Evolutionary conservation across 1,140 invertebrate genomes (phyloP).

Genomic region (Brachionus angularis): DNA sequence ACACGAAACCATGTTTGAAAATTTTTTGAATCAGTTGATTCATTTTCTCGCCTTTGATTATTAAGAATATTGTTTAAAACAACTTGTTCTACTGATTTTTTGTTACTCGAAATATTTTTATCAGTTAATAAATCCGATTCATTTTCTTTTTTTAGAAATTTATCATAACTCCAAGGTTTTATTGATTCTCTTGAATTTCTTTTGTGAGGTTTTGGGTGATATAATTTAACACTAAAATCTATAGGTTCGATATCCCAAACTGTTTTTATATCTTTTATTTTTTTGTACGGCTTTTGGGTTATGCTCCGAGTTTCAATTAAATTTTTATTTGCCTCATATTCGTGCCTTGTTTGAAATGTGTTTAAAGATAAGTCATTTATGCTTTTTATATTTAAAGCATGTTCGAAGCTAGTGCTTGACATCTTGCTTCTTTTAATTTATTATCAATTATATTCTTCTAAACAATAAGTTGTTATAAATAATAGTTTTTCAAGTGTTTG

Average conservation of each 20-base stretch:
- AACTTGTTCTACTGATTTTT: not conserved
- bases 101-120: not conserved
- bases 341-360: slow-evolving; percentile 2
- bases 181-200: slow-evolving; percentile 19
- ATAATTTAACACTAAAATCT: slow-evolving; percentile 33
- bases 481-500: too few relatives aligned
- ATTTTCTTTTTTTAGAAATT: too few relatives aligned
- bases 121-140: not conserved
- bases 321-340: not conserved
- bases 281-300: not conserved
- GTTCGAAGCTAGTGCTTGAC: not conserved
- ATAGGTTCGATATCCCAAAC: slow-evolving; percentile 15
- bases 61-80: slow-evolving; percentile 1
- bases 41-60: not conserved
- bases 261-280: slow-evolving; percentile 1
- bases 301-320: slow-evolving; percentile 19
- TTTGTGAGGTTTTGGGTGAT: slow-evolving; percentile 2
- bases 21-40: not conserved
- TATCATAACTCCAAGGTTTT: slow-evolving; percentile 14
- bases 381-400: not conserved
- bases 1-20: not conserved
- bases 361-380: slow-evolving; percentile 1
- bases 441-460: slow-evolving; percentile 17
- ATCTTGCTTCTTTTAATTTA: not conserved
- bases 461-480: too few relatives aligned